phyloP scores from a whole-genome alignment of 2,888 invertebrate genomes.

The Entomobrya proxima region DNA sequence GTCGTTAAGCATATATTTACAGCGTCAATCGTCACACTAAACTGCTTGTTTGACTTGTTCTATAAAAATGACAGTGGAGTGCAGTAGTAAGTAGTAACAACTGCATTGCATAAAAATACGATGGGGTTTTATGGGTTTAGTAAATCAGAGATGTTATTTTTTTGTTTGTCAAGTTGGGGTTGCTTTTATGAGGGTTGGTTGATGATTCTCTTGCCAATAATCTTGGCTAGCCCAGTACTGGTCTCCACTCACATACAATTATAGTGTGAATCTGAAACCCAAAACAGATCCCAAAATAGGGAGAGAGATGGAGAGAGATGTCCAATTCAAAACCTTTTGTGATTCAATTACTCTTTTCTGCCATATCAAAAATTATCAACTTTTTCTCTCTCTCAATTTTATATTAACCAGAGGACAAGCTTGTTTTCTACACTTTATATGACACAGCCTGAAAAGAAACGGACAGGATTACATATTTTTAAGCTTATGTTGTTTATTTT shows the following conservation, averaged over 20 bases:
- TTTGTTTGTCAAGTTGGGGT: conserved; percentile 18
- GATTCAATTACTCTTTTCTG: conserved; percentile 49
- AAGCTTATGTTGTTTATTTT: neutral
- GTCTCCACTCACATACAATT: neutral
- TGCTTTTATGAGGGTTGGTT: conserved; percentile 16
- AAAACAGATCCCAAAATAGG: conserved; percentile 46
- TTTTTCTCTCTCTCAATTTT: neutral
- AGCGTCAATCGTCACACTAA: neutral
- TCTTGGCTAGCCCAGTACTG: neutral
- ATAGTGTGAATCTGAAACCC: neutral
- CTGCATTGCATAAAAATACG: too few species aligned
- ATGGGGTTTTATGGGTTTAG: conserved; percentile 8
- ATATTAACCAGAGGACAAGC: neutral
- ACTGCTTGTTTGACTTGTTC: conserved; percentile 39
- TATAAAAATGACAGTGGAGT: neutral
- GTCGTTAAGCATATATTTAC: neutral
- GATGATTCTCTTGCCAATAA: conserved; percentile 32
- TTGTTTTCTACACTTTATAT: neutral
- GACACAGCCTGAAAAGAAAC: neutral
- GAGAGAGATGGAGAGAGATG: neutral
- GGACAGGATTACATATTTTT: conserved; percentile 1
- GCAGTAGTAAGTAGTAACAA: too few species aligned
- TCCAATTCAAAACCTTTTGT: conserved; percentile 43
- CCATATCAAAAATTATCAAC: conserved; percentile 1
- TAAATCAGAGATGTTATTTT: conserved; percentile 3